phyloP scores from a whole-genome alignment of 2,888 invertebrate genomes.

The Cybosia mesomella region DNA sequence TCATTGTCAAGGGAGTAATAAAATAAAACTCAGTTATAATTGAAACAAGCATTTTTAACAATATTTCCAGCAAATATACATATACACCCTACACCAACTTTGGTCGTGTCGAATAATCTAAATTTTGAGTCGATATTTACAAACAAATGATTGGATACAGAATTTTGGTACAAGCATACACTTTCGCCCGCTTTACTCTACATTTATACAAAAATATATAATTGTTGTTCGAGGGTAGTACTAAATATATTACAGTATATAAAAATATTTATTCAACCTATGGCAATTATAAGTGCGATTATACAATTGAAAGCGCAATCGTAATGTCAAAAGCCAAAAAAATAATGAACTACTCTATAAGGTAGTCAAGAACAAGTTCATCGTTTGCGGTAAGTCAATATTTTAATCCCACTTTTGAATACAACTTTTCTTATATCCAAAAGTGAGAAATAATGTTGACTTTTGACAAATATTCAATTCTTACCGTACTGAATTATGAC shows the following conservation, averaged over 20 bases:
- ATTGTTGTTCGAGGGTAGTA: constrained; percentile 2
- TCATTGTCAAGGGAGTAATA: not conserved
- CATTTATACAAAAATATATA: constrained; percentile 11
- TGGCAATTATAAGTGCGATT: too few relatives aligned
- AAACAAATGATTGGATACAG: constrained; percentile 35
- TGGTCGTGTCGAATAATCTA: constrained; percentile 48
- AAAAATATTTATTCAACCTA: not conserved
- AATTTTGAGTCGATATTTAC: constrained; percentile 51
- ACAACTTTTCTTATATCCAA: not conserved
- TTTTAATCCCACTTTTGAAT: not conserved
- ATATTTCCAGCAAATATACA: constrained; percentile 53
- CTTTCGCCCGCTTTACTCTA: constrained; percentile 27
- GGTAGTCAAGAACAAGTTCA: not conserved
- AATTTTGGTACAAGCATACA: constrained; percentile 52
- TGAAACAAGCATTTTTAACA: constrained; percentile 57
- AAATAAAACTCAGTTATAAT: constrained; percentile 39
- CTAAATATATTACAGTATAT: not conserved
- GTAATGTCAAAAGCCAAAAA: not conserved
- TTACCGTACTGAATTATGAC: not conserved
- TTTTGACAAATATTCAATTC: not conserved
- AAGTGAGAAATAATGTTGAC: not conserved
- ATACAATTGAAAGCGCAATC: not conserved
- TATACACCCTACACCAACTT: constrained; percentile 47
- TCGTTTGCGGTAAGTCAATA: not conserved
- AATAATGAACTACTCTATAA: not conserved